These are phyloP conservation scores for Pinctada fucata DNA, from an alignment of 2,888 invertebrate genomes.

Conservation along the genomic window DNA sequence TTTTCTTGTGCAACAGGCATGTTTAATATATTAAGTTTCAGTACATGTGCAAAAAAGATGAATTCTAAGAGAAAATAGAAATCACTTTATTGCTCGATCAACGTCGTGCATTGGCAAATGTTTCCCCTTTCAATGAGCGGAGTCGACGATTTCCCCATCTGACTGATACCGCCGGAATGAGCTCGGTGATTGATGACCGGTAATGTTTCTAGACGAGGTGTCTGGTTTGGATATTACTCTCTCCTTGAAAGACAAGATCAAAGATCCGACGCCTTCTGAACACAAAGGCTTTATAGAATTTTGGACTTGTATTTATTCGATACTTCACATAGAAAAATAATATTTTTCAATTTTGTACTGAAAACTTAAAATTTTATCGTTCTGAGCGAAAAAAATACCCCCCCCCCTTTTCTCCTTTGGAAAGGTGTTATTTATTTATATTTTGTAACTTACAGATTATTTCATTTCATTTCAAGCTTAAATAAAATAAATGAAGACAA, in stretches of 20 bases:
- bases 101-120: neutral
- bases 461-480: too few relatives aligned
- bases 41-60: neutral
- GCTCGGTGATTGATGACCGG: neutral
- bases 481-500: too few relatives aligned
- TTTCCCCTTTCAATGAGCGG: neutral
- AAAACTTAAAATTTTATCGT: too few relatives aligned
- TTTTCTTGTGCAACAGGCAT: neutral
- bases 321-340: too few relatives aligned
- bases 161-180: neutral
- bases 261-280: neutral
- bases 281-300: too few relatives aligned
- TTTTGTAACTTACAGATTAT: too few relatives aligned
- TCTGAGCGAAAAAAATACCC: too few relatives aligned
- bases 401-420: too few relatives aligned
- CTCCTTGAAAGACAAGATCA: neutral
- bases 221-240: conserved; percentile 1
- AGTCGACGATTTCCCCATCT: neutral
- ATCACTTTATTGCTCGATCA: neutral
- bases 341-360: too few relatives aligned
- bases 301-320: too few relatives aligned
- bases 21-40: neutral
- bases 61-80: neutral
- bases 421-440: too few relatives aligned
- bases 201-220: neutral